A percentile compares a stretch with the other conserved stretches of the same genome.
These are phyloP conservation scores for Empidonax alnorum DNA, from an alignment of 2,113 vertebrate species.

Conservation along the genomic window DNA sequence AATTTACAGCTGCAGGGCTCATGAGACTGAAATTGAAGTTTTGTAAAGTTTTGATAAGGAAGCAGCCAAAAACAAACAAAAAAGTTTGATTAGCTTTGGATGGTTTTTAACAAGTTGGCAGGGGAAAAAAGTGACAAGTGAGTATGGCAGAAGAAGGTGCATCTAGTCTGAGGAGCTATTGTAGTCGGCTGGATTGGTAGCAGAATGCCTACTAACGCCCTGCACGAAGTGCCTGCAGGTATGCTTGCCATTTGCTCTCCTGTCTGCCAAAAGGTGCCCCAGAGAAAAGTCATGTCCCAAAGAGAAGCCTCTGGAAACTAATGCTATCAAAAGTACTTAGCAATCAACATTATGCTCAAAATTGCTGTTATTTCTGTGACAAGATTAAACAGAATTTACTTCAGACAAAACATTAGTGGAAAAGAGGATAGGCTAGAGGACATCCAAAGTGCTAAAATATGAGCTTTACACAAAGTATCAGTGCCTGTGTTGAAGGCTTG, in stretches of 20 bases:
- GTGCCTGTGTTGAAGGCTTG: not conserved
- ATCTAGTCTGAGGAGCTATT: not conserved
- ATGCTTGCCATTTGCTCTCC: not conserved
- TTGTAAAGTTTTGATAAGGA: conserved; percentile 75
- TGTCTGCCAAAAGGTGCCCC: not conserved
- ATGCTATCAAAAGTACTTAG: not conserved
- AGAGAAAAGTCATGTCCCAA: not conserved
- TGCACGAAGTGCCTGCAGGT: not conserved
- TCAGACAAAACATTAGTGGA: not conserved
- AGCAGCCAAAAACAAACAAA: conserved; percentile 57
- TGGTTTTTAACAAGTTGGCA: conserved; percentile 58
- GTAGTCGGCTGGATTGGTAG: not conserved
- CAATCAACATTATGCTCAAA: not conserved
- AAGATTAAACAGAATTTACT: not conserved
- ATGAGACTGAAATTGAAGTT: conserved; percentile 74
- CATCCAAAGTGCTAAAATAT: not conserved
- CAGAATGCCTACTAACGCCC: not conserved
- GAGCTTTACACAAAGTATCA: not conserved
- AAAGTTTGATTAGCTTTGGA: conserved; percentile 54
- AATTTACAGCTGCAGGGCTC: conserved; percentile 78
- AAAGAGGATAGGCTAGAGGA: not conserved
- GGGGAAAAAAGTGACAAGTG: not conserved
- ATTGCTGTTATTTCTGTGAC: not conserved
- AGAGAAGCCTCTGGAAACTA: not conserved
- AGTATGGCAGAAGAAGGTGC: not conserved